Evolutionary conservation across 2,797 vertebrate genomes (phyloP), one percentile per base, ranked within the genome.

Genomic region (Phylloscopus collybita): DNA sequence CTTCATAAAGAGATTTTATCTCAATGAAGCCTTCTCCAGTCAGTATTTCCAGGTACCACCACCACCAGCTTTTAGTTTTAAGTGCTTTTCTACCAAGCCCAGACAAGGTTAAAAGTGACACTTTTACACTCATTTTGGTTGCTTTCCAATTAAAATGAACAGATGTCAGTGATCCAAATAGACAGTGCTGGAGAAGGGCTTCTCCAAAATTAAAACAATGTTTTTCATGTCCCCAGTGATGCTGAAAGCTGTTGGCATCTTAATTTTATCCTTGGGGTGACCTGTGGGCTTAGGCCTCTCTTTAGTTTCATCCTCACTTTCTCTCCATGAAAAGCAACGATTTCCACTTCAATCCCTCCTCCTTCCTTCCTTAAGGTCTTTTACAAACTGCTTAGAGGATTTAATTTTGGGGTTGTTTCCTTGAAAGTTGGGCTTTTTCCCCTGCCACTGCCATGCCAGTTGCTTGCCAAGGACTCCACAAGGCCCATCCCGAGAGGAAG

Each of bases 371-470:
- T 38, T 16, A 56, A 69, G 21, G 4, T 17, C 21, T 79, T 84
- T 19, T 19, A 38, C 16, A 72, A 60, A 26, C 62, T 26, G 51
- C 10, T 44, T 0, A 59, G 9, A 29, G 29, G 30, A 56, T 78
- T 74, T 38, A 1, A 47, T 80, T 90, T 75, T 30, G 16, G 30
- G 51, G 51, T 16, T 38, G 7, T 64, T 49, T 67, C 42, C 9
- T 30, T 70, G 10, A 4, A 60, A 57, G 10, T 0, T 36, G 85
- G 16, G 6, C 8, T n/a, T 51, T 49, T 34, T 22, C 13, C 32
- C 38, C 19, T 44, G 42, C 27, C 0, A 1, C 50, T 51, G 50
- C 15, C 2, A 60, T 1, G 6, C 16, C 0, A 1, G n/a, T 15
- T 25, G 16, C 38, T 69, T 51, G 50, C 59, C 0, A 6, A 74